Evolutionary conservation across 2,797 vertebrate species (phyloP).

Genomic region (Macrochelys suwanniensis): DNA sequence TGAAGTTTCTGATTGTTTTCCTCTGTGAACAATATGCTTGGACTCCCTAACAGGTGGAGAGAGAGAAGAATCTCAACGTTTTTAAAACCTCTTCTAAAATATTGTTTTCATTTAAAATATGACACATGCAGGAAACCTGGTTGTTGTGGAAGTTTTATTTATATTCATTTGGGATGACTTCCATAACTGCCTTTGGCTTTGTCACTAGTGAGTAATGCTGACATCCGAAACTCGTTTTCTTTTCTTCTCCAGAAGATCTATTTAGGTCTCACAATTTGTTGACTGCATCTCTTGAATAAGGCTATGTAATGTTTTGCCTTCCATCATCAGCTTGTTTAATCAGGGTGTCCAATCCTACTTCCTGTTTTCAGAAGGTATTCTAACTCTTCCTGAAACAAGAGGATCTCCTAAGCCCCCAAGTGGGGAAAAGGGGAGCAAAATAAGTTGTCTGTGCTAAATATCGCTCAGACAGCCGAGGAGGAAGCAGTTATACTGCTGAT

Average conservation of each 20-base stretch:
- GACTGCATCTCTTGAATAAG: neutral
- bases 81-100: neutral
- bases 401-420: neutral
- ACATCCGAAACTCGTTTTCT: neutral
- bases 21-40: no score
- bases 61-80: fast-evolving
- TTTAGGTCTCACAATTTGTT: neutral
- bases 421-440: neutral
- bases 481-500: neutral
- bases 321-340: neutral
- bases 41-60: neutral
- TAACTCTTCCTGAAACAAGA: neutral
- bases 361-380: neutral
- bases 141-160: neutral
- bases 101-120: neutral
- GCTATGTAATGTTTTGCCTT: neutral
- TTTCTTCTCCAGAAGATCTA: neutral
- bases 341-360: fast-evolving
- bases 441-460: neutral
- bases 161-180: neutral
- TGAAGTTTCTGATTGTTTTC: neutral
- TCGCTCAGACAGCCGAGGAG: neutral
- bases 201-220: neutral
- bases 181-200: neutral
- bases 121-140: neutral